These are phyloP conservation scores for Cyphomyrus plagiostoma DNA, from an alignment of 2,113 vertebrate genomes.

Conservation along the genomic window DNA sequence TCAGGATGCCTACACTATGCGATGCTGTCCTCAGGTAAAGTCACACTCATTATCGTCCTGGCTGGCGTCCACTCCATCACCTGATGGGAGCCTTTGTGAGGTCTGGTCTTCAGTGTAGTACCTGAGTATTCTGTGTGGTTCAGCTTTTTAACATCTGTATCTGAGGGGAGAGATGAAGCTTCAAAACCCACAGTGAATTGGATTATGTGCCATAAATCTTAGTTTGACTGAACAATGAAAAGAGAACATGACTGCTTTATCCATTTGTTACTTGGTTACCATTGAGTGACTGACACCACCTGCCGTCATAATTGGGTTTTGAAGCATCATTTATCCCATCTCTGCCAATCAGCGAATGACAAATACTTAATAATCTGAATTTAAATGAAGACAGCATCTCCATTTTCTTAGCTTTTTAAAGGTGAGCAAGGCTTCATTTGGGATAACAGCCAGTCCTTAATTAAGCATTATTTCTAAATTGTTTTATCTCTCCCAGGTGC, in stretches of 20 bases:
- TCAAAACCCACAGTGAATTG: not conserved
- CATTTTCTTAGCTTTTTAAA: not conserved
- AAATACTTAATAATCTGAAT: not conserved
- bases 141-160: not conserved
- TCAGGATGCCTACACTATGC: constrained; percentile 93
- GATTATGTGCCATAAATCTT: not conserved
- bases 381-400: not conserved
- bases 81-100: not conserved
- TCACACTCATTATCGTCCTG: not conserved
- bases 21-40: constrained; percentile 93
- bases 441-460: not conserved
- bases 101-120: not conserved
- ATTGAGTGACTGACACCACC: not conserved
- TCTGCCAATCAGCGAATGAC: not conserved
- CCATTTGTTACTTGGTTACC: not conserved
- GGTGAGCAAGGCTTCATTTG: not conserved
- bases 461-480: not conserved
- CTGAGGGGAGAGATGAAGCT: not conserved
- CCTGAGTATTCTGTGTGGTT: not conserved
- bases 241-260: not conserved
- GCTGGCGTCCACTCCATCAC: not conserved
- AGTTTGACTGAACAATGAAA: not conserved
- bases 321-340: not conserved
- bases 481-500: constrained; percentile 67
- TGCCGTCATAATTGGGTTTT: not conserved